A percentile compares a stretch with the other conserved stretches of the same genome.
phyloP scores from a whole-genome alignment of 2,797 vertebrate genomes.

The Sebastes cheni region DNA sequence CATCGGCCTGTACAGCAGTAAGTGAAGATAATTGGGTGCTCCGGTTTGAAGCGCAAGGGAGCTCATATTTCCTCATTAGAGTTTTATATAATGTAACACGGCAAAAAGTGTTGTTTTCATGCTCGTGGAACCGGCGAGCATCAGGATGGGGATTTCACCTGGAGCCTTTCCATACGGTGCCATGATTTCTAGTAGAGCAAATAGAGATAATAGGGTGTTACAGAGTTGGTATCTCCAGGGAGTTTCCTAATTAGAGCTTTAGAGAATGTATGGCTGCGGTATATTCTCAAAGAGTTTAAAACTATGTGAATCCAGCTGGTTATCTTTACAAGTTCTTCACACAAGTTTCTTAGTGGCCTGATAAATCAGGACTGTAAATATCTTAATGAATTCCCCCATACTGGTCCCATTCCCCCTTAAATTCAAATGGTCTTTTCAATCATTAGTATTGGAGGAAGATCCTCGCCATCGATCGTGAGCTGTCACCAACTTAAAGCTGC shows the following conservation, averaged over 20 bases:
- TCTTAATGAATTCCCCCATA: constrained; percentile 78
- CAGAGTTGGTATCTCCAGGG: constrained; percentile 24
- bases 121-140: constrained; percentile 27
- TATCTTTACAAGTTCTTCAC: constrained; percentile 24
- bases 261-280: constrained; percentile 31
- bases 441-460: constrained; percentile 75
- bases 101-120: constrained; percentile 47
- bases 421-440: constrained; percentile 70
- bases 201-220: constrained; percentile 38
- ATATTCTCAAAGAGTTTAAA: constrained; percentile 10
- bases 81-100: constrained; percentile 43
- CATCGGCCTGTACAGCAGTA: constrained; percentile 29
- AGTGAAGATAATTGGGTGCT: constrained; percentile 65
- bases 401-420: constrained; percentile 51
- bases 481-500: constrained; percentile 76
- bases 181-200: constrained; percentile 28
- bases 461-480: constrained; percentile 72
- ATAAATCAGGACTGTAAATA: constrained; percentile 82
- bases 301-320: constrained; percentile 12
- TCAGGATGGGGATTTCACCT: constrained; percentile 31
- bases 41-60: constrained; percentile 39
- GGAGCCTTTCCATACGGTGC: constrained; percentile 9
- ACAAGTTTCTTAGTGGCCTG: constrained; percentile 70
- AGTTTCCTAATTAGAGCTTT: constrained; percentile 56
- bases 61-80: constrained; percentile 69